Base-by-base conservation (phyloP, 2,888 invertebrate genomes). In the Adelognathus sp. region DNA sequence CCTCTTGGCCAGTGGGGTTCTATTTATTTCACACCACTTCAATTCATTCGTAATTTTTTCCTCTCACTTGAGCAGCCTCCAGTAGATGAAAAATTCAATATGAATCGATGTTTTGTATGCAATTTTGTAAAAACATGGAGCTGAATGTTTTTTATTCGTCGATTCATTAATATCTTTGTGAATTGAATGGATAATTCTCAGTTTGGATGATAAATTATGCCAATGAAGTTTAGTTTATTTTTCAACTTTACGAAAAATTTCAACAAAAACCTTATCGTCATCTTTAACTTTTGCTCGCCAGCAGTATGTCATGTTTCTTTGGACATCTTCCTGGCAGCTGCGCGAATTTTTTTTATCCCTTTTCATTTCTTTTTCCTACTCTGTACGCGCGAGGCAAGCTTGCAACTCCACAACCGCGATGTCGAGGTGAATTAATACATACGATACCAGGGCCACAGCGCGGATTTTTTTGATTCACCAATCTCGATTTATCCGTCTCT, bases 381-480 rank as follows among this genome's bases (percentile, higher is more conserved):
- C 16, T 4, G 24, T 2, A 27, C 31, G 16, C 63, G 27, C 16
- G 5, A 16, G 14, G 36, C 21, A 21, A 70, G 31, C 46, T 70
- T 27, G 24, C 21, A 36, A 58, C n/a, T n/a, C n/a, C n/a, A n/a
- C n/a, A n/a, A 70, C 21, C 14, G 46, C 16, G 39, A 54, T 46
- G 31, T 9, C 44, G 50, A 16, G 56, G 36, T 54, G 27, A 50
- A 50, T 70, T 76, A 61, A 54, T 70, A 70, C 27, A 50, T 27
- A 39, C 18, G 27, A 27, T 18, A 50, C 46, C 41, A 50, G 54
- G 56, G 52, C 16, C 69, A 46, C 46, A 33, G 41, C n/a, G 29
- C 27, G 18, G 63, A 72, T 63, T 64, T 44, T 72, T 70, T 41
- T 21, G 9, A 39, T 69, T 61, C 54, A 36, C 41, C 54, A 33